Conservation (phyloP, 2,113 vertebrate genomes). For the Cottus gobio region DNA sequence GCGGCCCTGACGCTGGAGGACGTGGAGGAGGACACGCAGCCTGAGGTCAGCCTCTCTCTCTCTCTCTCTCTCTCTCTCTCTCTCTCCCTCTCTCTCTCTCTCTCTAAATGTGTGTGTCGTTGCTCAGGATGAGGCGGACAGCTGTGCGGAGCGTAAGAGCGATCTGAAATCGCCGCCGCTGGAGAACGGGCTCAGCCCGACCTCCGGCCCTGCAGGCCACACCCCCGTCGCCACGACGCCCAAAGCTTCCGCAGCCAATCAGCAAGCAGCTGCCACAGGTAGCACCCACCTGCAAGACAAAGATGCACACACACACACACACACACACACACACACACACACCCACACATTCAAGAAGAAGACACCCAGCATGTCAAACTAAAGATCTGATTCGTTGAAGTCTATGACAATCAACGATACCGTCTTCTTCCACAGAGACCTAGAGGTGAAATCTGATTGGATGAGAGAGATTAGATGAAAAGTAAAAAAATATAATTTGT, state of each 20-base stretch:
- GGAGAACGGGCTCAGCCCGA: conserved; percentile 92
- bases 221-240: conserved; percentile 62
- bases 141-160: conserved; percentile 84
- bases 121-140: conserved; percentile 87
- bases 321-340: no score
- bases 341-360: no score
- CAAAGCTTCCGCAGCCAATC: conserved; percentile 71
- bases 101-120: no score
- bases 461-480: no score
- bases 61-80: no score
- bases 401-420: no score
- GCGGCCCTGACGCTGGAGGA: conserved; percentile 96
- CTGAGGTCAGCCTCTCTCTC: conserved; percentile 83
- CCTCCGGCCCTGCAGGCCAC: conserved; percentile 86
- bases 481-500: no score
- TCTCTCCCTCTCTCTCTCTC: neutral
- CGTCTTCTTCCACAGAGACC: no score
- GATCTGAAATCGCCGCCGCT: conserved; percentile 89
- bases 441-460: no score
- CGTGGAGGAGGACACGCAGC: conserved; percentile 89
- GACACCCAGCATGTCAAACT: no score
- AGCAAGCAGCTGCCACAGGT: conserved; percentile 63
- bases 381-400: no score
- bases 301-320: no score
- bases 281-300: neutral